phyloP scores from a whole-genome alignment of 2,888 invertebrate genomes.

The Quadriops clusia region DNA sequence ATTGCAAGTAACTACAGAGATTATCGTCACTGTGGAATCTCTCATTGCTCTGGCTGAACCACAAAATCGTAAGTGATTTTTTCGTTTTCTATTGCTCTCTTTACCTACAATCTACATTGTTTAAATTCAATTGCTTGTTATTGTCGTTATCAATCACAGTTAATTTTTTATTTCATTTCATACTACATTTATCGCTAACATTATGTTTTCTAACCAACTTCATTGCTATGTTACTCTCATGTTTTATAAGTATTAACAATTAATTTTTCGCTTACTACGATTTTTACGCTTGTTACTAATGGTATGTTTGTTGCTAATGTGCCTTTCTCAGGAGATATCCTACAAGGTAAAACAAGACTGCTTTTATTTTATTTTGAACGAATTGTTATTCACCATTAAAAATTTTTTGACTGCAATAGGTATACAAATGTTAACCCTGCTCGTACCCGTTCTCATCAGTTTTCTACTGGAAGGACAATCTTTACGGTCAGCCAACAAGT shows the following conservation, averaged over 20 bases:
- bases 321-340: conserved; percentile 39
- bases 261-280: too few species aligned
- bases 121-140: conserved; percentile 16
- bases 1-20: conserved; percentile 58
- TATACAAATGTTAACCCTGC: conserved; percentile 75
- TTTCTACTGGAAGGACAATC: conserved; percentile 63
- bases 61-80: conserved; percentile 59
- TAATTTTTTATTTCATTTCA: too few species aligned
- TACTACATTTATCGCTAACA: not conserved
- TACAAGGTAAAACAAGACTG: conserved; percentile 39
- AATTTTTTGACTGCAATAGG: conserved; percentile 44
- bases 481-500: conserved; percentile 47
- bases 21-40: conserved; percentile 61
- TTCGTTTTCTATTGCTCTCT: conserved; percentile 4
- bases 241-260: too few species aligned
- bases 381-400: not conserved
- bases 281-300: too few species aligned
- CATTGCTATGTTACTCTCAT: too few species aligned
- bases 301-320: too few species aligned
- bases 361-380: conserved; percentile 2
- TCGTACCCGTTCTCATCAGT: conserved; percentile 84
- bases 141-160: too few species aligned
- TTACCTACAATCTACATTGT: conserved; percentile 10
- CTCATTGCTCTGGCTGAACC: conserved; percentile 63
- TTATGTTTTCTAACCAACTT: too few species aligned